These are phyloP conservation scores for Meriones psammophilus DNA, from an alignment of 2,797 vertebrate genomes.

Conservation along the genomic window DNA sequence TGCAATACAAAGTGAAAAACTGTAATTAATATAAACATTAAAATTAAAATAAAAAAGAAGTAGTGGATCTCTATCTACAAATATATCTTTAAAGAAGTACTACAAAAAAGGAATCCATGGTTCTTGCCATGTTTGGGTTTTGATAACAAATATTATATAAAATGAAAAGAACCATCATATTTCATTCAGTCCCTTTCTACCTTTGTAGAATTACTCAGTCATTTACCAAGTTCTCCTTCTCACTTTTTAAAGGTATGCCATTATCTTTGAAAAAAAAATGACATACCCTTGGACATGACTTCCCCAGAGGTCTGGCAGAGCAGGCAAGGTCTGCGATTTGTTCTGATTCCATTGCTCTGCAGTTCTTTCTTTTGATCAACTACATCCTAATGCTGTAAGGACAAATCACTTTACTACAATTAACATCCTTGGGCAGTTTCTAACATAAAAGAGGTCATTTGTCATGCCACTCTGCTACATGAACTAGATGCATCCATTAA, in stretches of 20 bases:
- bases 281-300: not conserved
- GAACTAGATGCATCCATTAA: not conserved
- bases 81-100: not conserved
- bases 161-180: not conserved
- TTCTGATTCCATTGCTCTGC: not conserved
- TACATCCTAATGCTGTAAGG: not conserved
- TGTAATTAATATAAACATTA: no score
- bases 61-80: conserved; percentile 13
- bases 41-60: not conserved
- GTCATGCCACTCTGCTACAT: not conserved
- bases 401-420: conserved; percentile 49
- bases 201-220: not conserved
- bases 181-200: not conserved
- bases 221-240: not conserved
- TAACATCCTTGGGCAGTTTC: not conserved
- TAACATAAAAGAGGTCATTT: conserved; percentile 15
- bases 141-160: not conserved
- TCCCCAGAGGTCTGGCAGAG: not conserved
- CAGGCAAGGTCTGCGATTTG: not conserved
- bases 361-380: conserved; percentile 22
- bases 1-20: no score
- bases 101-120: not conserved
- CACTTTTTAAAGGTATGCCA: not conserved
- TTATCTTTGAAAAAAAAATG: not conserved
- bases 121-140: not conserved